Evolutionary conservation across 2,888 invertebrate genomes (phyloP).

Genomic region (Periphyllus acericola): DNA sequence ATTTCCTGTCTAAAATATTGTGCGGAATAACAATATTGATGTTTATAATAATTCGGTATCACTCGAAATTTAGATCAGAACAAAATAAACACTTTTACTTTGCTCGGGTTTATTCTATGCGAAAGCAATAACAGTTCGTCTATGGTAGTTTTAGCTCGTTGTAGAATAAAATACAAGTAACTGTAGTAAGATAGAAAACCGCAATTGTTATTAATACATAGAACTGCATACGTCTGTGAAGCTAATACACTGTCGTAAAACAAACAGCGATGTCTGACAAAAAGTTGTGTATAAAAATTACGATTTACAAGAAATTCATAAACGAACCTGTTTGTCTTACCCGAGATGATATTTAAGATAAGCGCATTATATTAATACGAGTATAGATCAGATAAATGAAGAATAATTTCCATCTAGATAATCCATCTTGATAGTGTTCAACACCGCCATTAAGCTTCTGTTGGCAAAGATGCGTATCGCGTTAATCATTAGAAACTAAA

Average conservation of each 20-base stretch:
- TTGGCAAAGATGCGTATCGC: conserved; percentile 33
- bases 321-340: conserved; percentile 37
- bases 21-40: no score
- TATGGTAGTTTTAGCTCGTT: no score
- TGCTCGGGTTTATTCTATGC: no score
- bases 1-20: no score
- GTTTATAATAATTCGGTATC: no score
- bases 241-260: neutral
- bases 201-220: no score
- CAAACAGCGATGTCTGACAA: neutral
- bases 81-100: no score
- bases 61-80: no score
- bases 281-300: neutral
- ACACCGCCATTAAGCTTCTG: conserved; percentile 46
- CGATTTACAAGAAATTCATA: conserved; percentile 19
- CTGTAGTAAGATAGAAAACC: no score
- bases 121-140: no score
- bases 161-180: no score
- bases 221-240: neutral
- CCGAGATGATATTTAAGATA: conserved; percentile 20
- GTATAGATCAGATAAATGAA: conserved; percentile 33
- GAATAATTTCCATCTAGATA: conserved; percentile 51
- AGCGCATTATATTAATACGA: conserved; percentile 24
- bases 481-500: conserved; percentile 12
- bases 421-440: conserved; percentile 25